Evolutionary conservation across 2,888 invertebrate species (phyloP), one percentile per base, ranked within the genome.

Genomic region (Lepeophtheirus nordmannii): DNA sequence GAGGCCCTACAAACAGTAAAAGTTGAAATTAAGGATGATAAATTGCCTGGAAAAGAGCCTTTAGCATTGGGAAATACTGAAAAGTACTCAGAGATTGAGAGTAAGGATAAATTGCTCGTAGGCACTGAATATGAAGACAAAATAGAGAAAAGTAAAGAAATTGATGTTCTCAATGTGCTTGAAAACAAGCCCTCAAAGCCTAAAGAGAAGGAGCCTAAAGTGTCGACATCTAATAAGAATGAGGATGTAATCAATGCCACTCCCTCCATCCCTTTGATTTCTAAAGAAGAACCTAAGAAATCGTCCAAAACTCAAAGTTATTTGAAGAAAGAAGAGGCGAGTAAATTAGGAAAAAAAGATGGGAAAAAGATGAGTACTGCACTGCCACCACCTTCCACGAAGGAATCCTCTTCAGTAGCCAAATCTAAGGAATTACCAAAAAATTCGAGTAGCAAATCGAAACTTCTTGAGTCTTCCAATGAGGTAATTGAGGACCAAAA

Each of bases 281-380:
- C 53, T n/a, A 46, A 46, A 46, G 53, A 46, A 46, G 53, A 46
- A 46, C 14, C n/a, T 17, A 46, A 46, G 53, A 46, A 46, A 46
- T 30, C 30, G 30, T 30, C 53, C 2, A 46, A 46, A 17, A n/a
- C 53, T 46, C 2, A 2, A 46, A 17, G 17, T 5, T 8, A 46
- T 5, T 46, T 8, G 2, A 46, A 46, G 5, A 46, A 46, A 46
- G n/a, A 46, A 46, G 53, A 14, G 53, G 8, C n/a, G 17, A 14
- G 53, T 46, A n/a, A 17, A 46, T 46, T 17, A 14, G n/a, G 53
- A n/a, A n/a, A 46, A 46, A 46, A 46, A 46, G 53, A 17, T 8
- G 17, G 17, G n/a, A 46, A 46, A 46, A 46, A 46, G 53, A 14
- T 17, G 5, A n/a, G n/a, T 5, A 46, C 53, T 17, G 8, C 53